Evolutionary conservation across 2,888 invertebrate species (phyloP), one percentile per base, ranked within the genome.

Genomic region (Thera britannica): DNA sequence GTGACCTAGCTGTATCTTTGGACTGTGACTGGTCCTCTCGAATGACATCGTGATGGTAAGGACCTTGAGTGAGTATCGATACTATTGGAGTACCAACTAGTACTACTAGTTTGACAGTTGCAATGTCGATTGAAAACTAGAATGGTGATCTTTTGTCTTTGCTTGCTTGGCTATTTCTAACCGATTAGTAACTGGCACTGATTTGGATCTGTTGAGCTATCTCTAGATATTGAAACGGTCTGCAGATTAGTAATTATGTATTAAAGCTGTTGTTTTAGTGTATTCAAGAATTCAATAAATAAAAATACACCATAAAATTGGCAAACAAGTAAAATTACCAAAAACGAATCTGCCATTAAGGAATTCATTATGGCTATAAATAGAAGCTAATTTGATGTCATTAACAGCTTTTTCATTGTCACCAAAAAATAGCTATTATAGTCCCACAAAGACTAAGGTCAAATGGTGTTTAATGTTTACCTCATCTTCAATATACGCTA

Each of bases 1-100:
- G n/a, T 63, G 41, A n/a, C 12, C 60, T 35, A 63, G 63, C 62
- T 35, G 54, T 41, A 0, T 52, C 9, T 0, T 7, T 0, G 11
- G 49, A 11, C 62, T 70, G 60, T 57, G 62, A n/a, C 7, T 48
- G 59, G 51, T 66, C 70, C 70, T 70, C 70, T 70, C 70, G 52
- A 66, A 63, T 60, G 66, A 63, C 67, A 65, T 67, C 70, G 70
- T 70, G 70, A 65, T 67, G 51, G 7, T 6, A 23, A 11, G 35
- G 65, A 56, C 70, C 70, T 70, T 70, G 63, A 48, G 54, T 9
- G 44, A 56, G 56, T 56, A 57, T 57, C 5, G 57, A 57, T 57
- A 57, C 34, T 46, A 57, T 62, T 56, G 58, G 54, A 12, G 54
- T 23, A 59, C 41, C 38, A 59, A 63, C 49, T 34, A 46, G 38